Evolutionary conservation across 2,797 vertebrate species (phyloP).

Genomic region (Dromococcyx pavoninus): DNA sequence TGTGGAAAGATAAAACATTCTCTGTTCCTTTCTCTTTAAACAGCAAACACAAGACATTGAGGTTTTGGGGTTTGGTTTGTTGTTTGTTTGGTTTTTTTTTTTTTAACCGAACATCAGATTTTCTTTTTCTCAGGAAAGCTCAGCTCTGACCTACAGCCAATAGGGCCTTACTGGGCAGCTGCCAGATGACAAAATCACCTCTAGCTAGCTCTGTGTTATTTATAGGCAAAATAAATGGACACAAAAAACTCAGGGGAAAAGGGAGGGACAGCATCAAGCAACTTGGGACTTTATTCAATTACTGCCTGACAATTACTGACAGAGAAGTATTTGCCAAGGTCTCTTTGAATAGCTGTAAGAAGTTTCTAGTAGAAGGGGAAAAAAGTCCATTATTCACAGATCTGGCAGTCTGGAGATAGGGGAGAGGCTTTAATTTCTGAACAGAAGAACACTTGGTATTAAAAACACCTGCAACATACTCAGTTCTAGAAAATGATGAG

Average conservation of each 20-base stretch:
- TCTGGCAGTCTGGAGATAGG: background rate
- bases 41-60: background rate
- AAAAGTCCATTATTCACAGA: background rate
- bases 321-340: background rate
- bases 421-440: background rate
- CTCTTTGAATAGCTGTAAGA: background rate
- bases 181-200: slow-evolving; percentile 1
- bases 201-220: slow-evolving; percentile 30
- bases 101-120: background rate
- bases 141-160: background rate
- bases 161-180: background rate
- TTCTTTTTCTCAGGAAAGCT: background rate
- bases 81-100: background rate
- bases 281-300: background rate
- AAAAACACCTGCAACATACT: background rate
- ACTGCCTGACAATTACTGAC: background rate
- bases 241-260: background rate
- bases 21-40: background rate
- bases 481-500: background rate
- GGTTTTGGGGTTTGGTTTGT: background rate
- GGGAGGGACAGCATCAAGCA: background rate
- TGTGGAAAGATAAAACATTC: background rate
- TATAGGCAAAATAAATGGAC: slow-evolving; percentile 2
- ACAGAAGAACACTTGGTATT: background rate
- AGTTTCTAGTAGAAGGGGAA: background rate